A percentile compares a stretch with the other conserved stretches of the same genome.
These are phyloP conservation scores for Camelus bactrianus DNA, from an alignment of 2,113 vertebrate species.

Conservation along the genomic window DNA sequence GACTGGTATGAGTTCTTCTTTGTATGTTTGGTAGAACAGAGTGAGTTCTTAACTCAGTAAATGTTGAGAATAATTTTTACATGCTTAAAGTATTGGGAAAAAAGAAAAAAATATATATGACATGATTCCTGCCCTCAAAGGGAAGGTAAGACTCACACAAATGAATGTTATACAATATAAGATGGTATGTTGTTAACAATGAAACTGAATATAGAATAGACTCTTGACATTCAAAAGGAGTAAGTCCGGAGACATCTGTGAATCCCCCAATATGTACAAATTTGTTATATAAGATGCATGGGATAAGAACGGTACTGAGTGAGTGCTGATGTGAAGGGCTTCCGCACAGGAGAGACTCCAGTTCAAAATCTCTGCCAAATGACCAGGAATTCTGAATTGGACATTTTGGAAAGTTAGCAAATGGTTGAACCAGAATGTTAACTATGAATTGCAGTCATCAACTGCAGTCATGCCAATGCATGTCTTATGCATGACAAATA, in stretches of 20 bases:
- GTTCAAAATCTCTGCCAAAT: background rate
- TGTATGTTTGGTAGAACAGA: too few relatives aligned
- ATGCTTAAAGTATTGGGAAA: background rate
- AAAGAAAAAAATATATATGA: constrained; percentile 15
- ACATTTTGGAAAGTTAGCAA: background rate
- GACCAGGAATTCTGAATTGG: background rate
- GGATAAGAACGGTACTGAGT: background rate
- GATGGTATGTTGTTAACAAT: background rate
- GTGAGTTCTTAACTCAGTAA: background rate
- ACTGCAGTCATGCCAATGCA: background rate
- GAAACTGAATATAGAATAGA: background rate
- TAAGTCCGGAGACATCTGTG: background rate
- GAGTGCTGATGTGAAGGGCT: background rate
- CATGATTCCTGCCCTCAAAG: background rate
- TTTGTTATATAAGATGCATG: background rate
- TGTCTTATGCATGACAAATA: background rate
- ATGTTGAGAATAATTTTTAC: constrained; percentile 12
- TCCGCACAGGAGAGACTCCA: background rate
- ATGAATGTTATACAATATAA: background rate
- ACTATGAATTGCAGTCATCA: background rate
- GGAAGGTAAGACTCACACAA: background rate
- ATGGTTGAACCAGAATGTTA: background rate
- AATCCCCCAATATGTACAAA: background rate
- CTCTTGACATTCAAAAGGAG: background rate
- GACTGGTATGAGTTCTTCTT: too few relatives aligned